These are phyloP conservation scores for Falcaria lacertinaria DNA, from an alignment of 2,888 invertebrate species.

Conservation along the genomic window DNA sequence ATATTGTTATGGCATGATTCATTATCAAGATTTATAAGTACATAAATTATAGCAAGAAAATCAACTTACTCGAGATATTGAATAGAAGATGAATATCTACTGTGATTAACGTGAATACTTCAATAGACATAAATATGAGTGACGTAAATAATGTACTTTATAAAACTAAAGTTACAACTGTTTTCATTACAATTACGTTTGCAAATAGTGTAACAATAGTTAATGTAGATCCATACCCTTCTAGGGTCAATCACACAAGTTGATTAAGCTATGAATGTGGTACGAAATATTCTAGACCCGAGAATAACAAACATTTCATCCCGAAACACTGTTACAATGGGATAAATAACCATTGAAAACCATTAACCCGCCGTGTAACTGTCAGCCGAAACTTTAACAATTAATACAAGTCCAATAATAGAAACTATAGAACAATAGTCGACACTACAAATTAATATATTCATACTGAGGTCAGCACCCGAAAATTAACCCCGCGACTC, in stretches of 20 bases:
- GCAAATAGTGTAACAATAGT: neutral
- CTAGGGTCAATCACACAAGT: constrained; percentile 40
- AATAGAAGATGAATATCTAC: no score
- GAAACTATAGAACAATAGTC: constrained; percentile 66
- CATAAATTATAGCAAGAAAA: no score
- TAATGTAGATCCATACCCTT: constrained; percentile 4
- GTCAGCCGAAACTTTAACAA: constrained; percentile 68
- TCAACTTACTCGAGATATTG: no score
- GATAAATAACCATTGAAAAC: constrained; percentile 61
- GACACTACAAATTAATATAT: constrained; percentile 73
- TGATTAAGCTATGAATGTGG: constrained; percentile 27
- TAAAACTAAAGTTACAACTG: neutral
- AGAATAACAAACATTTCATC: constrained; percentile 45
- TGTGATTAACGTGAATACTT: no score
- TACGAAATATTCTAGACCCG: constrained; percentile 31
- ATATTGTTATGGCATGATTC: no score
- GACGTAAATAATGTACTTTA: no score
- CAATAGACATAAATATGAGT: no score
- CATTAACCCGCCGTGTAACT: constrained; percentile 66
- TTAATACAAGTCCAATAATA: constrained; percentile 66
- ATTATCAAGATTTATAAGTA: no score
- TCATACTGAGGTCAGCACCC: constrained; percentile 61
- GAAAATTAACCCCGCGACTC: constrained; percentile 25
- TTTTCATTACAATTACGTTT: neutral
- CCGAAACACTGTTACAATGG: constrained; percentile 57